Base-by-base conservation (phyloP, 2,797 vertebrate genomes). In the Brachyalestes nurse region DNA sequence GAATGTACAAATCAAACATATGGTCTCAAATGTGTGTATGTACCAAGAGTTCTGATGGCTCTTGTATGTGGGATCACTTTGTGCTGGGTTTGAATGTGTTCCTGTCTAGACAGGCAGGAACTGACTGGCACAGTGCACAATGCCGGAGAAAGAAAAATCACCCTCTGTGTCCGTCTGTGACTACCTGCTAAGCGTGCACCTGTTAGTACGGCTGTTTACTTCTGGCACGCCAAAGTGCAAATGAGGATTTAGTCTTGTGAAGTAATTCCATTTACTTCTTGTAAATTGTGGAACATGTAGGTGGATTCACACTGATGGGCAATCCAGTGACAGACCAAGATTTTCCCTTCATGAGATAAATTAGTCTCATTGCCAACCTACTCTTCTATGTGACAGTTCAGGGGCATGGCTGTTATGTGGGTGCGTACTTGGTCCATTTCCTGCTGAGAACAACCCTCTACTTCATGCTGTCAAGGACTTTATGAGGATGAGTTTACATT, bases 391-490 rank as follows among this genome's bases (percentile, higher is more conserved):
- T 77, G 1, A 71, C 60, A 86, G 79, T 60, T 57, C 34, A 79
- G 70, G 61, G 69, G 77, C 60, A 72, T 70, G 42, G 40, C 66
- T 61, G 10, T 72, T 34, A 62, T 72, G 62, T 72, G 72, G 42
- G 62, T 75, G 71, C 80, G 80, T 76, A 74, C 70, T 78, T 25
- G 0, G 0, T 76, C 85, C 74, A 77, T 86, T 83, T 88, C 78
- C 78, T 87, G 21, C 64, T 81, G 40, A 60, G 83, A 86, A 40
- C 34, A 70, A 12, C 57, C n/a, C n/a, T 81, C 53, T 75, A 69
- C 16, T 34, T 76, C 66, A 76, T 71, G 79, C 64, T 81, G 73
- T 64, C 79, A 71, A 38, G 34, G 21, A 80, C 25, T 74, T 73
- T 58, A 80, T 74, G 62, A 74, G 71, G 34, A 47, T 58, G 60